phyloP scores from a whole-genome alignment of 2,888 invertebrate species.

The Hydropsyche betteni region DNA sequence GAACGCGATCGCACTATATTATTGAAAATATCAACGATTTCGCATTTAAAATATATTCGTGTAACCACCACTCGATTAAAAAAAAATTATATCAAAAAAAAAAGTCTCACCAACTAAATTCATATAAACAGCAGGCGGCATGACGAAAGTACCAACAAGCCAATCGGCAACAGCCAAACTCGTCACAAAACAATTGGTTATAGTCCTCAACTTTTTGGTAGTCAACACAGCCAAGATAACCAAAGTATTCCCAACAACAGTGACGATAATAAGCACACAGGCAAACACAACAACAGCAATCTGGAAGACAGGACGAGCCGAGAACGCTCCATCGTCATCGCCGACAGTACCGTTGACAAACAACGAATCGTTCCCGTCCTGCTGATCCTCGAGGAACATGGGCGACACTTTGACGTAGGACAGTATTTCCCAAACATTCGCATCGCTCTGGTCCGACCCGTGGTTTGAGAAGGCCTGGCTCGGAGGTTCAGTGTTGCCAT shows the following conservation, averaged over 20 bases:
- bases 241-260: conserved; percentile 86
- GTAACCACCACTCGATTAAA: background rate
- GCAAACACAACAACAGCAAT: conserved; percentile 68
- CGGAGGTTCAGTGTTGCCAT: no score
- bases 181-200: conserved; percentile 95
- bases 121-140: conserved; percentile 94
- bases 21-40: no score
- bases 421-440: conserved; percentile 14
- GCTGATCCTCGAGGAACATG: no score
- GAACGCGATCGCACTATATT: no score
- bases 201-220: conserved; percentile 85
- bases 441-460: no score
- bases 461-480: no score
- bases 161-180: conserved; percentile 94
- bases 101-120: conserved; percentile 79
- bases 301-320: background rate
- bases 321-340: no score
- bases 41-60: background rate
- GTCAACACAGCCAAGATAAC: conserved; percentile 91
- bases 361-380: no score
- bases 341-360: no score
- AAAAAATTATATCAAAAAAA: conserved; percentile 5
- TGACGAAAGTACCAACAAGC: conserved; percentile 90
- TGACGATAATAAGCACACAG: conserved; percentile 75
- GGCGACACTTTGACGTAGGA: conserved; percentile 1